A percentile compares a stretch with the other conserved stretches of the same genome.
phyloP scores from a whole-genome alignment of 2,888 invertebrate species.

The Dolichopus griseipennis region DNA sequence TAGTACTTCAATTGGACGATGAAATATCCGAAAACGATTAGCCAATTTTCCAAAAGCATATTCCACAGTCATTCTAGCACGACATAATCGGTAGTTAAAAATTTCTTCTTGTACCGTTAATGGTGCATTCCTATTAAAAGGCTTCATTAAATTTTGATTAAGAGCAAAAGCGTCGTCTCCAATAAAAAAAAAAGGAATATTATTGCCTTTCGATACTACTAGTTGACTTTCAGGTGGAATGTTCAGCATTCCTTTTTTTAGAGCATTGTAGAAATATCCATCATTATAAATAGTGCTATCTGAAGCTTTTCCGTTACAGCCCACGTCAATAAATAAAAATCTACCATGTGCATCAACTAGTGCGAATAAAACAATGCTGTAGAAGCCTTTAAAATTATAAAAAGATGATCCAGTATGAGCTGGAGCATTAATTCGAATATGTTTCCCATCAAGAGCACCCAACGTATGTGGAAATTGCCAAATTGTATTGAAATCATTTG shows the following conservation, averaged over 20 bases:
- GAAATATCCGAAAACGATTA: conserved; percentile 12
- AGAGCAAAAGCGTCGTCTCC: conserved; percentile 8
- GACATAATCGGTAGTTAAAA: not conserved
- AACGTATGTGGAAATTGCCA: conserved; percentile 18
- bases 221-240: too few relatives aligned
- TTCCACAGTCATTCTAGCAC: conserved; percentile 10
- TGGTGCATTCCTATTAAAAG: not conserved
- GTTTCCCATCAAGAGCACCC: conserved; percentile 16
- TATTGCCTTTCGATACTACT: not conserved
- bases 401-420: conserved; percentile 13
- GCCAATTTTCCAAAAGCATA: conserved; percentile 13
- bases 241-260: too few relatives aligned
- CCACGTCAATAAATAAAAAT: conserved; percentile 17
- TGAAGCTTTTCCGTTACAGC: conserved; percentile 17
- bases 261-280: too few relatives aligned
- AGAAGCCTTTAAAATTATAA: conserved; percentile 17
- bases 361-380: conserved; percentile 16
- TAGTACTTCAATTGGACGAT: conserved; percentile 10
- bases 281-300: conserved; percentile 17
- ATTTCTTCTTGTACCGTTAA: not conserved
- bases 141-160: conserved; percentile 10
- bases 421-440: conserved; percentile 15
- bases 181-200: conserved; percentile 7
- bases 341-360: conserved; percentile 14
- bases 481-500: conserved; percentile 15